Evolutionary conservation across 1,140 invertebrate genomes (phyloP), one percentile per base, ranked within the genome.

Genomic region (Dendroctonus valens): DNA sequence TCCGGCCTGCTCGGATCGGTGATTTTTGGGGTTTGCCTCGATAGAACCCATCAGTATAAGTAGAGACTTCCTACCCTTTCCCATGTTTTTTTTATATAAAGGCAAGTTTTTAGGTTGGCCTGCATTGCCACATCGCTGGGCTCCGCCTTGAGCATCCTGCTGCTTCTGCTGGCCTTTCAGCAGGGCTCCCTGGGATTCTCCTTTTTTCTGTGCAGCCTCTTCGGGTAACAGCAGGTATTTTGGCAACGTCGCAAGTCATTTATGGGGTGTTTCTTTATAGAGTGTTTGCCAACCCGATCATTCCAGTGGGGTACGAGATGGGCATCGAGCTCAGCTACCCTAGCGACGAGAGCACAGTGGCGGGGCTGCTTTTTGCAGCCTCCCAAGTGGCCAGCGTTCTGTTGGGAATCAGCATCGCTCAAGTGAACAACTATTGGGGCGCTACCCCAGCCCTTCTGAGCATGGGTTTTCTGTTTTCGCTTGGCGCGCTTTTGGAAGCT

Each of bases 1-100:
- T 79, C 83, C 14, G 91, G 91, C 50, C 85, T 91, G 76, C 38
- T 84, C 0, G 90, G 90, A 7, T 85, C 89, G 2, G 78, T 92
- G 5, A 73, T 84, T 38, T 85, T 85, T 54, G 91, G 91, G 8
- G 72, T 89, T 51, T 82, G 87, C 76, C 78, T 92, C 26, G 90
- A 92, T 65, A 86, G 79, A 65, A 86, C 84, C 0, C 79, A 83
- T 15, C 81, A 80, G 68, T 87, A 65, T n/a, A 74, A 73, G 72
- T 75, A 70, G 67, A 41, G 11, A 57, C 5, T 52, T 14, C 7
- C 37, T 12, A 52, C n/a, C 26, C 1, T 3, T 26, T 26, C 3
- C 26, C 26, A 26, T 26, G 26, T 26, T 26, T 26, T 26, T 26
- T 26, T 2, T 1, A 26, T 26, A 26, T 26, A 3, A 26, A 26